phyloP scores from a whole-genome alignment of 30 jellyfish, hydroid and myxozoan species.

The Hydractinia symbiolongicarpus region DNA sequence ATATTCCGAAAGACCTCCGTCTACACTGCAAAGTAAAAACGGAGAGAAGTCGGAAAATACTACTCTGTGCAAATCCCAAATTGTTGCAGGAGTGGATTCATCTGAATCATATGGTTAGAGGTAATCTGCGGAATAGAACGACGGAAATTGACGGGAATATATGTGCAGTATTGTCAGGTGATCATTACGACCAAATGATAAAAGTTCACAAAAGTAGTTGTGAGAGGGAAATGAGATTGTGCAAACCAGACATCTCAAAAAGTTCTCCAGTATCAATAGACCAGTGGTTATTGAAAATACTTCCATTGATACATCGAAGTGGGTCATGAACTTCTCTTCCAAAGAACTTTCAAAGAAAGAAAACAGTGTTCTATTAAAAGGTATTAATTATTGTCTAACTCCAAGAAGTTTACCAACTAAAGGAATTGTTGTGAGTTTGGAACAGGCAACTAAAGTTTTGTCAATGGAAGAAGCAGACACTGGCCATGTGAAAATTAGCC shows the following conservation, averaged over 20 bases:
- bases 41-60: conserved; percentile 5
- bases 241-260: too few relatives aligned
- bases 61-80: background rate
- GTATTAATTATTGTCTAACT: background rate
- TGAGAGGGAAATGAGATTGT: background rate
- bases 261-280: background rate
- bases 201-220: conserved; percentile 6
- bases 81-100: conserved; percentile 5
- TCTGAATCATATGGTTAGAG: conserved; percentile 7
- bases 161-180: conserved; percentile 2
- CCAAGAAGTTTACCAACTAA: conserved; percentile 5
- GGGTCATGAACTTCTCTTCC: conserved; percentile 1
- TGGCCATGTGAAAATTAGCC: too few relatives aligned
- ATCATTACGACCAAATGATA: conserved; percentile 4
- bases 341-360: background rate
- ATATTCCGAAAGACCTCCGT: background rate
- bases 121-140: too few relatives aligned
- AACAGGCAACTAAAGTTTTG: too few relatives aligned
- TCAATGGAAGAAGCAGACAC: too few relatives aligned
- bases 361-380: conserved; percentile 1
- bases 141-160: conserved; percentile 1
- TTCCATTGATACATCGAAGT: conserved; percentile 3
- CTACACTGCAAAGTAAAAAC: conserved; percentile 7
- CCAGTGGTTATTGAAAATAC: background rate
- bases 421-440: conserved; percentile 3